Evolutionary conservation across 1,140 invertebrate species (phyloP).

Genomic region (Rhopalosiphum maidis): DNA sequence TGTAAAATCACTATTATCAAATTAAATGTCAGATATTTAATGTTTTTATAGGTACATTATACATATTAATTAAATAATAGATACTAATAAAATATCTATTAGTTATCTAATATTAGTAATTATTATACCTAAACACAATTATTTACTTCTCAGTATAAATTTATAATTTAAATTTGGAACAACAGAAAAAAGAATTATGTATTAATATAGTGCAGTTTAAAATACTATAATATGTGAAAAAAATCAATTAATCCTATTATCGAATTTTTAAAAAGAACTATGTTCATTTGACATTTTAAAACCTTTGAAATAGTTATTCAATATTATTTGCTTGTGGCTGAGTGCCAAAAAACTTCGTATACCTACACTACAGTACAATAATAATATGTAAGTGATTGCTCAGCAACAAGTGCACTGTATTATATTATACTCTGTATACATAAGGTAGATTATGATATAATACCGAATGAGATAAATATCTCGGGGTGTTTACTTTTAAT

Average conservation of each 20-base stretch:
- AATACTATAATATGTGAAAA: not conserved
- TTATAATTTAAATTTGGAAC: not conserved
- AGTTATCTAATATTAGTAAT: no score
- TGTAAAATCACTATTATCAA: not conserved
- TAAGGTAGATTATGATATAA: slow-evolving; percentile 35
- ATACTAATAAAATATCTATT: no score
- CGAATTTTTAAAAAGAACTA: not conserved
- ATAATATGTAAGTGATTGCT: not conserved
- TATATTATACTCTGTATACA: slow-evolving; percentile 6
- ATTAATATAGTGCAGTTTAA: not conserved
- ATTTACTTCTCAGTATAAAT: not conserved
- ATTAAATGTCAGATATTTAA: not conserved
- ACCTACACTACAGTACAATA: not conserved
- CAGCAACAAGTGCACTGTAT: slow-evolving; percentile 26
- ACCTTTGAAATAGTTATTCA: not conserved
- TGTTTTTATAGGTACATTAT: no score
- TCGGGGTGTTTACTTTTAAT: slow-evolving; percentile 53
- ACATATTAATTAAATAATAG: no score
- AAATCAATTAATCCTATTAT: not conserved
- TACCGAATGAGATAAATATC: not conserved
- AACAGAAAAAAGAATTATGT: not conserved
- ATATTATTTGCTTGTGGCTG: not conserved
- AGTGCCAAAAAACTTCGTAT: not conserved
- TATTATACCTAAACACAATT: not conserved
- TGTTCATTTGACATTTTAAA: not conserved